A percentile compares a stretch with the other conserved stretches of the same genome.
Conservation (phyloP, 2,797 vertebrate species). For the Philypnodon macrostomus region DNA sequence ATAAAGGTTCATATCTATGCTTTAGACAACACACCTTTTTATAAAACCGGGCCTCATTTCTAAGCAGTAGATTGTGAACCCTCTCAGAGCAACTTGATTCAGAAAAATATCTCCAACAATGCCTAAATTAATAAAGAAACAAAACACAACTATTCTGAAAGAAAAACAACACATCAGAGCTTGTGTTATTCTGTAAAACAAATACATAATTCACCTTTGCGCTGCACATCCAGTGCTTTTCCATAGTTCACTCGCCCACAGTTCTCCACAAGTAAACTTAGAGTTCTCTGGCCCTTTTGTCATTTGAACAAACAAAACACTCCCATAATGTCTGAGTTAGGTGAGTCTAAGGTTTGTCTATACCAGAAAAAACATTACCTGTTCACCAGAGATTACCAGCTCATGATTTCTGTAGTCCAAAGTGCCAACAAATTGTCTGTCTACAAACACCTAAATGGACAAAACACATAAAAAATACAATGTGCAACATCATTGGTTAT, state of each 20-base stretch:
- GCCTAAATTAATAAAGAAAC: conserved; percentile 66
- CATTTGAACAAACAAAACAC: conserved; percentile 12
- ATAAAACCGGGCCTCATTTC: conserved; percentile 88
- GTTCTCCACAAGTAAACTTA: conserved; percentile 90
- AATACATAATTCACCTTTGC: conserved; percentile 79
- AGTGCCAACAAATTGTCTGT: conserved; percentile 79
- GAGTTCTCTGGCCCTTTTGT: conserved; percentile 76
- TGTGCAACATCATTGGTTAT: neutral
- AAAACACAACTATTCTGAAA: neutral
- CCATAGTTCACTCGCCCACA: conserved; percentile 92
- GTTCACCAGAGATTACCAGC: conserved; percentile 75
- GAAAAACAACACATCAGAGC: no score
- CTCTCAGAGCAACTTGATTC: conserved; percentile 81
- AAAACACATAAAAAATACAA: conserved; percentile 8
- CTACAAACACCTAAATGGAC: conserved; percentile 85
- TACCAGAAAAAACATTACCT: conserved; percentile 66
- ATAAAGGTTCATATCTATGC: no score
- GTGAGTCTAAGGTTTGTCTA: neutral
- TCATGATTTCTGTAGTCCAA: conserved; percentile 82
- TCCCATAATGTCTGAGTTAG: no score
- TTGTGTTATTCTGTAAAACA: no score
- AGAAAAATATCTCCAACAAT: conserved; percentile 86
- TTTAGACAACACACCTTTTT: conserved; percentile 73
- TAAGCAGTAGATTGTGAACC: conserved; percentile 87
- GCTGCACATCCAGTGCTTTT: conserved; percentile 80